Conservation (phyloP, 2,113 vertebrate species). For the Aldabrachelys gigantea region DNA sequence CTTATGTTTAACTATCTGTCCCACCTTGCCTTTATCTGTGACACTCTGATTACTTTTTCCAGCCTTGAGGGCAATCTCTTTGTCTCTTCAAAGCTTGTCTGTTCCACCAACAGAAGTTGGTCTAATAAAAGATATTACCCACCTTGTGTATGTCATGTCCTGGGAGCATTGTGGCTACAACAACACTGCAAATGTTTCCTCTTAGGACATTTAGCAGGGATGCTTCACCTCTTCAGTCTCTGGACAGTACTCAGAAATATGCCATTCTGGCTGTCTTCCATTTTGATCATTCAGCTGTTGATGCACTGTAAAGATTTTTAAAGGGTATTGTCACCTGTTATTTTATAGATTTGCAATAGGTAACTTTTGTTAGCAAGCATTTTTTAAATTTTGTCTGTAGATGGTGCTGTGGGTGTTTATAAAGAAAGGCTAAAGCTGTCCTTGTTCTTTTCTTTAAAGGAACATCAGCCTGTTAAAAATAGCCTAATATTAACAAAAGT, state of each 20-base stretch:
- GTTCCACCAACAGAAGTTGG: background rate
- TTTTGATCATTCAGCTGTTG: background rate
- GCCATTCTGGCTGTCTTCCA: background rate
- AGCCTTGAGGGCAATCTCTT: background rate
- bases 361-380: background rate
- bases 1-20: background rate
- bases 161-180: background rate
- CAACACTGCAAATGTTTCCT: background rate
- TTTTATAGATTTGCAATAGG: background rate
- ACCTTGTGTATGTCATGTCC: background rate
- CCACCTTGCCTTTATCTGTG: background rate
- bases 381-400: slow-evolving; percentile 62
- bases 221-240: background rate
- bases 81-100: background rate
- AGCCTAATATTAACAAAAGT: slow-evolving; percentile 3
- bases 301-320: background rate
- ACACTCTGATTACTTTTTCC: background rate
- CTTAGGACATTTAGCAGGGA: background rate
- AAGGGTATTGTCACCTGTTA: background rate
- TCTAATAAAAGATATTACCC: background rate
- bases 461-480: background rate
- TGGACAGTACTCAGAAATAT: background rate
- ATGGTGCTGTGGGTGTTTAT: slow-evolving; percentile 62
- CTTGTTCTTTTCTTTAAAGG: background rate
- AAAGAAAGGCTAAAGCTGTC: slow-evolving; percentile 13